Evolutionary conservation across 2,888 invertebrate genomes (phyloP).

Genomic region (Steinernema carpocapsae): DNA sequence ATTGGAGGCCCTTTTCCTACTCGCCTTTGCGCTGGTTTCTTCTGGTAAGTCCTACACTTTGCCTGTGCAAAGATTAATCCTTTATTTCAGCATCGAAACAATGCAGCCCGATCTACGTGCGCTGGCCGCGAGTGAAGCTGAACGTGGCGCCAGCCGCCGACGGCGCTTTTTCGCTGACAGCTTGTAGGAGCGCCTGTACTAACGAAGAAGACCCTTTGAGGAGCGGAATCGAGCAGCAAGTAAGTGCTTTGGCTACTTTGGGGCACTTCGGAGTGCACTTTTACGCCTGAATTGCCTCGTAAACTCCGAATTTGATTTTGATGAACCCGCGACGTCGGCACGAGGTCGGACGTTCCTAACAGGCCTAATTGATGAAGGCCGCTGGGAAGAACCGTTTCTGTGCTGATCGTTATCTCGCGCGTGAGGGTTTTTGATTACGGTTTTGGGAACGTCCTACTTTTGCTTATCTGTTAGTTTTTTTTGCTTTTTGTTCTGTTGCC

Average conservation of each 20-base stretch:
- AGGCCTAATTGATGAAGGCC: no score
- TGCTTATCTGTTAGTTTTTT: no score
- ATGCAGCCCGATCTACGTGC: constrained; percentile 64
- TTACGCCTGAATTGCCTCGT: not conserved
- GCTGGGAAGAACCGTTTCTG: no score
- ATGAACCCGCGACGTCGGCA: no score
- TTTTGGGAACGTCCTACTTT: no score
- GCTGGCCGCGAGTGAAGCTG: constrained; percentile 67
- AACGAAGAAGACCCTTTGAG: constrained; percentile 61
- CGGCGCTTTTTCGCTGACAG: constrained; percentile 56
- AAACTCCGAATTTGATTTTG: not conserved
- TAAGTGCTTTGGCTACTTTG: not conserved
- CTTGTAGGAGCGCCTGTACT: constrained; percentile 62
- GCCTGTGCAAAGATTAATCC: not conserved
- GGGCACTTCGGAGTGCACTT: no score
- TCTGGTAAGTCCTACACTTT: not conserved
- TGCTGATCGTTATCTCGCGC: no score
- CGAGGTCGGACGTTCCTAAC: no score
- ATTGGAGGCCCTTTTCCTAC: constrained; percentile 18
- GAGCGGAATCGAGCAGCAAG: constrained; percentile 47
- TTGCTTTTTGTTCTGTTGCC: no score
- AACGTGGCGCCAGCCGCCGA: constrained; percentile 61
- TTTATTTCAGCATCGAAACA: not conserved
- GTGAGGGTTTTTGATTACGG: no score
- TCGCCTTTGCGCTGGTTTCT: constrained; percentile 6